Evolutionary conservation across 2,797 vertebrate species (phyloP).

Genomic region (Bucorvus abyssinicus): DNA sequence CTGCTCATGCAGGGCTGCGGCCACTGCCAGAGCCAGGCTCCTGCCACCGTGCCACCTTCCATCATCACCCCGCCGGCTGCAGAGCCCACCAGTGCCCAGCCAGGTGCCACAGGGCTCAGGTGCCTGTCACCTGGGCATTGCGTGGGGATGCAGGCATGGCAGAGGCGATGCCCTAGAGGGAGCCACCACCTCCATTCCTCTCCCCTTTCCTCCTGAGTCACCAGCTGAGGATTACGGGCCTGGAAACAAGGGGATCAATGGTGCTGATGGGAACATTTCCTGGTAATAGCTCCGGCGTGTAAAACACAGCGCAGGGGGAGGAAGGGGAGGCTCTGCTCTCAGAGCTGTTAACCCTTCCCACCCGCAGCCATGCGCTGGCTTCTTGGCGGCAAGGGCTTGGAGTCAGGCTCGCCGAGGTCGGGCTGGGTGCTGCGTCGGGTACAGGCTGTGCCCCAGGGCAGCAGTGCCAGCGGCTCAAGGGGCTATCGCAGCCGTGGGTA

Average conservation of each 20-base stretch:
- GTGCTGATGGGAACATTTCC: slow-evolving; percentile 70
- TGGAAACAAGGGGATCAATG: slow-evolving; percentile 70
- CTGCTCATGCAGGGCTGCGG: not conserved
- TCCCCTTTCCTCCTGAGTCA: slow-evolving; percentile 30
- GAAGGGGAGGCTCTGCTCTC: slow-evolving; percentile 17
- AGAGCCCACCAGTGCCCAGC: too few species aligned
- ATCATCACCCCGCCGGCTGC: too few species aligned
- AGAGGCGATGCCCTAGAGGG: not conserved
- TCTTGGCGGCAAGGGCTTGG: not conserved
- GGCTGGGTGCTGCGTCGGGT: not conserved
- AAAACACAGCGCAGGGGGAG: slow-evolving; percentile 53
- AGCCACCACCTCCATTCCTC: not conserved
- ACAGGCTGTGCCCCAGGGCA: not conserved
- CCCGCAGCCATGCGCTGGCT: fast-evolving
- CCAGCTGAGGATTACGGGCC: slow-evolving; percentile 43
- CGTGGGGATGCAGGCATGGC: not conserved
- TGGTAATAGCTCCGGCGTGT: slow-evolving; percentile 55
- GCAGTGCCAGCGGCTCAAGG: fast-evolving
- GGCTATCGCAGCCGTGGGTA: not conserved
- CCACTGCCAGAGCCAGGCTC: not conserved
- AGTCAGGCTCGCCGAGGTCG: fast-evolving
- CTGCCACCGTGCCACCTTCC: not conserved
- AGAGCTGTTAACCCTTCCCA: slow-evolving; percentile 46
- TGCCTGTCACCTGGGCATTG: fast-evolving
- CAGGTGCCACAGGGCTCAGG: not conserved